Conservation (phyloP, 2,888 invertebrate genomes). For the Ditula angustiorana region DNA sequence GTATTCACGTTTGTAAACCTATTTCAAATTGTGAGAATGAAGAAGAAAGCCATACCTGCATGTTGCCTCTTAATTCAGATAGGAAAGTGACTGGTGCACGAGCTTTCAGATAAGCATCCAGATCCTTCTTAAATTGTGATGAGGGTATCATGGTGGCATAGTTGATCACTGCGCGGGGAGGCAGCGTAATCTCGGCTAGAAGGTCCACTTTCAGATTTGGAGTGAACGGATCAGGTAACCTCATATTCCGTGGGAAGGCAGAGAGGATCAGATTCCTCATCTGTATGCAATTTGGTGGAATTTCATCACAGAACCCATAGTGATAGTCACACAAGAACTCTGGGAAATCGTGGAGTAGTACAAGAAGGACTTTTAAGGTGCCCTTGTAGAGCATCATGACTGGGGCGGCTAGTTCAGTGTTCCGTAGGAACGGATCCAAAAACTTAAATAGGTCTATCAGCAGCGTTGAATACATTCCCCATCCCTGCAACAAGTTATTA, state of each 20-base stretch:
- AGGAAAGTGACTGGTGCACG: slow-evolving; percentile 98
- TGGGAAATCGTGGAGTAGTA: slow-evolving; percentile 99
- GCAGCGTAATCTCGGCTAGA: slow-evolving; percentile 94
- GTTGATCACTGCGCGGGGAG: slow-evolving; percentile 96
- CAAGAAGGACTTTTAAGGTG: slow-evolving; percentile 96
- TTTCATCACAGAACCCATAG: slow-evolving; percentile 99
- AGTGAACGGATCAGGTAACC: slow-evolving; percentile 99
- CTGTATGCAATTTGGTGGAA: slow-evolving; percentile 99
- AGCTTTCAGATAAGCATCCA: slow-evolving; percentile 98
- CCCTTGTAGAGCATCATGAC: slow-evolving; percentile 98
- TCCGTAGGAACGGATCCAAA: slow-evolving; percentile 97
- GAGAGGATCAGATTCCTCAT: slow-evolving; percentile 99
- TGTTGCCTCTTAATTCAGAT: slow-evolving; percentile 95
- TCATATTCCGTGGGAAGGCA: slow-evolving; percentile 99
- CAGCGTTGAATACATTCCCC: slow-evolving; percentile 98
- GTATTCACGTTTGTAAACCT: neutral
- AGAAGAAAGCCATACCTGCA: slow-evolving; percentile 86
- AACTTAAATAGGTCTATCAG: slow-evolving; percentile 98
- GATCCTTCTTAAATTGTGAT: slow-evolving; percentile 95
- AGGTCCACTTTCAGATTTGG: slow-evolving; percentile 98
- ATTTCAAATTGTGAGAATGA: neutral
- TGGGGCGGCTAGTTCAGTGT: slow-evolving; percentile 97
- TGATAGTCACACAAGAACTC: slow-evolving; percentile 99
- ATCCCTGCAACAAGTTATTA: slow-evolving; percentile 86
- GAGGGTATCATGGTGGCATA: slow-evolving; percentile 95